Base-by-base conservation (phyloP, 1,140 invertebrate species). In the Leptinotarsa texana region DNA sequence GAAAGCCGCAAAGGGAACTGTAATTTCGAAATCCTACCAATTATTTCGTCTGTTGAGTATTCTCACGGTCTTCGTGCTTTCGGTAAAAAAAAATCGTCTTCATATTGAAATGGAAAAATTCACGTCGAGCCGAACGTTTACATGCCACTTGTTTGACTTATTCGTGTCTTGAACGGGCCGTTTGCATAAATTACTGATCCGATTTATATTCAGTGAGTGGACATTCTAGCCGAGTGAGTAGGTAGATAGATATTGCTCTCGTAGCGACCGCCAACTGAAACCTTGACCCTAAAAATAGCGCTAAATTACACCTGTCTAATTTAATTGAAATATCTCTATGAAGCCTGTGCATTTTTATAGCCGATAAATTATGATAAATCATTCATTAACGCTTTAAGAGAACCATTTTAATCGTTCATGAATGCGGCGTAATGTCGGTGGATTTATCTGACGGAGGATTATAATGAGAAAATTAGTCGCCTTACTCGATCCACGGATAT, bases 291-390 rank as follows among this genome's bases (percentile, higher is more conserved):
- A 57, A 57, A 57, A 57, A 57, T 57, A 57, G 51, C 51, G 51
- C 51, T 57, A 57, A 57, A 57, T 57, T n/a, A 57, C 51, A 57
- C 51, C 51, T 57, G 51, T 57, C 51, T 57, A 57, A 57, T 57
- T 57, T 18, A 57, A 57, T 57, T 57, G 51, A 57, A 57, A 17
- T 57, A 57, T 57, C 51, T 57, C 51, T 57, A 42, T 57, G 51
- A 57, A 57, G 51, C 51, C n/a, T 15, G 51, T 57, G 17, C 15
- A 57, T 57, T 57, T 57, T 57, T 57, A 57, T n/a, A 18, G 51
- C 51, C n/a, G 51, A 57, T 57, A 57, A 57, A 57, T 57, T 18
- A 18, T 57, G 5, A 57, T 57, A 57, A 57, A 57, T 57, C n/a
- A 57, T 57, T 57, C 17, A 57, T 57, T 57, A 57, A 18, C n/a